Base-by-base conservation (phyloP, 2,113 vertebrate genomes). In the Ursus arctos region DNA sequence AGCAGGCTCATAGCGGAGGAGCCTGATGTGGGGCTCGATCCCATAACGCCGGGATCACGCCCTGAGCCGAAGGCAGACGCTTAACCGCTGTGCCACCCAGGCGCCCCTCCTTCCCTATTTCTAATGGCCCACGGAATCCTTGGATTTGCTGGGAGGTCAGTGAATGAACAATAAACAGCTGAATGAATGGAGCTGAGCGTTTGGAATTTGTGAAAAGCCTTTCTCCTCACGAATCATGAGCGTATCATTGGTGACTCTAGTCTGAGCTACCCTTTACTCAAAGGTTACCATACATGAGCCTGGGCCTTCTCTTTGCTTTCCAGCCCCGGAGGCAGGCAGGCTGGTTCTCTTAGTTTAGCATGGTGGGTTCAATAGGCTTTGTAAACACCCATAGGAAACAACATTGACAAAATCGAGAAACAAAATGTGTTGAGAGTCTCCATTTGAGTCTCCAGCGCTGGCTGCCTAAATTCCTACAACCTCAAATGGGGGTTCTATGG, bases 241-340 rank as follows among this genome's bases (percentile, higher is more conserved):
- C 12, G 0, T 4, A 2, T 33, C 3, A 1, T 0, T 9, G 53
- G 47, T 13, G 57, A 28, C 33, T 43, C 28, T 49, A 7, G 49
- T 18, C 7, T 9, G 57, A 8, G 15, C 28, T 18, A 6, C 51
- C 4, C 51, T 87, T 93, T 28, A 55, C 74, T 49, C 72, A 9
- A 6, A 57, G 33, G n/a, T 47, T 4, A 7, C 9, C 1, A 2
- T 7, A 14, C 5, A 2, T 0, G 36, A 36, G 14, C 8, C 6
- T 18, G 6, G 8, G 4, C 47, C 31, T 57, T 43, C 7, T 2
- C 9, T n/a, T 57, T 31, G 31, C 47, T 59, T 74, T 69, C 79
- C 10, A 43, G 49, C 12, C 11, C 6, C 28, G 24, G 31, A 33
- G 4, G 76, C 13, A 88, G 33, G 18, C 1, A 4, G 36, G 11